Percentiles rank a stretch among this genome's conserved stretches.
Evolutionary conservation across 2,888 invertebrate species (phyloP).

Genomic region (Pammene aurita): DNA sequence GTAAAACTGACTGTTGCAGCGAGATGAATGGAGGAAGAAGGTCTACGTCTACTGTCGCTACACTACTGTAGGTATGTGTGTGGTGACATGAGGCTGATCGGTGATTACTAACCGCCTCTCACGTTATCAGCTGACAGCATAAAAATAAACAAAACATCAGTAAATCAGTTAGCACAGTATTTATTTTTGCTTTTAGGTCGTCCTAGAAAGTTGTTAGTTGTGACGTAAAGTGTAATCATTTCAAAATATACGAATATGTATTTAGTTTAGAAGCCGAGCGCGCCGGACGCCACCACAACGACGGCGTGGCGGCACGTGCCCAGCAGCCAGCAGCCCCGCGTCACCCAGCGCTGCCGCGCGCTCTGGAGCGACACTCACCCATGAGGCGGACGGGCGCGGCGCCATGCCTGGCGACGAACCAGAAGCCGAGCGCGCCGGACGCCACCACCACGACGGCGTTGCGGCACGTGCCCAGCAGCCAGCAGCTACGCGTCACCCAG

Average conservation of each 20-base stretch:
- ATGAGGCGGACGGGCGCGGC: slow-evolving; percentile 86
- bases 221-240: too few species aligned
- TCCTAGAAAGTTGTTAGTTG: too few species aligned
- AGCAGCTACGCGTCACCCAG: slow-evolving; percentile 86
- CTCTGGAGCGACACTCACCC: slow-evolving; percentile 69
- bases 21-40: neutral
- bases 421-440: slow-evolving; percentile 87
- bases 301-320: slow-evolving; percentile 93
- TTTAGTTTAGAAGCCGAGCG: slow-evolving; percentile 88
- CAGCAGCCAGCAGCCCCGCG: slow-evolving; percentile 88
- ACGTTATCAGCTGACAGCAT: slow-evolving; percentile 68
- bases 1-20: neutral
- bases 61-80: slow-evolving; percentile 23
- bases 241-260: too few species aligned
- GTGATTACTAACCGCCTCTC: slow-evolving; percentile 66
- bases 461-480: slow-evolving; percentile 91
- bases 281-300: slow-evolving; percentile 89
- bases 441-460: slow-evolving; percentile 93
- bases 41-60: slow-evolving; percentile 6
- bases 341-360: slow-evolving; percentile 80
- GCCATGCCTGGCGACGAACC: slow-evolving; percentile 79
- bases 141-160: slow-evolving; percentile 54
- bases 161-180: neutral
- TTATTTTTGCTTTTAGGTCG: too few species aligned
- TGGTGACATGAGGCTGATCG: slow-evolving; percentile 18